Conservation (phyloP, 2,888 invertebrate species). For the Nemotelus pantherinus region DNA sequence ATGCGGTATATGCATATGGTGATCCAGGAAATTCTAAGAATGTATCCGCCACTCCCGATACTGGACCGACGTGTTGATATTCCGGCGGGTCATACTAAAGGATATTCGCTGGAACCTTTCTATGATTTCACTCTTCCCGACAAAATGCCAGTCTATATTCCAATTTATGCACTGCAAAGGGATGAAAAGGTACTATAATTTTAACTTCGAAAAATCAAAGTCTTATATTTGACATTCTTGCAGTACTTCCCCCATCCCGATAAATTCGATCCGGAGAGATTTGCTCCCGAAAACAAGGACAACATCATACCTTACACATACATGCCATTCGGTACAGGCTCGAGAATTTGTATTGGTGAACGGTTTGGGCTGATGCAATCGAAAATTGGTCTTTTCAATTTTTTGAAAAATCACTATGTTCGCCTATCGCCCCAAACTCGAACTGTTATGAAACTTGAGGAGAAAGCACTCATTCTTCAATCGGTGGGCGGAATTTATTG, state of each 20-base stretch:
- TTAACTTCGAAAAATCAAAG: neutral
- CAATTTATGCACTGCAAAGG: constrained; percentile 60
- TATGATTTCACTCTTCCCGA: constrained; percentile 57
- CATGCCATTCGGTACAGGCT: constrained; percentile 61
- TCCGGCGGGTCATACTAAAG: constrained; percentile 50
- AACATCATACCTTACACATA: constrained; percentile 57
- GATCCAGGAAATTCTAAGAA: constrained; percentile 59
- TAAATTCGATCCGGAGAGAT: constrained; percentile 62
- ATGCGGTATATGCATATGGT: constrained; percentile 65
- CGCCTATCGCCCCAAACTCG: constrained; percentile 54
- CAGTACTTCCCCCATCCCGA: constrained; percentile 61
- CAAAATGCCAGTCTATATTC: constrained; percentile 61
- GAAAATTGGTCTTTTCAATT: constrained; percentile 60
- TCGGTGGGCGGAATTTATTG: constrained; percentile 56
- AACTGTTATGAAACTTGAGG: constrained; percentile 56
- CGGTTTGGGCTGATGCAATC: constrained; percentile 60
- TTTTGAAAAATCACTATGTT: constrained; percentile 61
- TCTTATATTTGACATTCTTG: constrained; percentile 37
- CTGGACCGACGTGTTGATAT: constrained; percentile 61
- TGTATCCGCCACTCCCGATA: constrained; percentile 63
- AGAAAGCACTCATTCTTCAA: constrained; percentile 58
- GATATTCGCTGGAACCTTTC: constrained; percentile 58
- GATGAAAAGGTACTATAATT: constrained; percentile 58
- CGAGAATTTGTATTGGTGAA: constrained; percentile 62
- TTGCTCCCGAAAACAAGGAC: constrained; percentile 58